A percentile compares a stretch with the other conserved stretches of the same genome.
These are phyloP conservation scores for Ectemnius continuus DNA, from an alignment of 2,888 invertebrate genomes.

Conservation along the genomic window DNA sequence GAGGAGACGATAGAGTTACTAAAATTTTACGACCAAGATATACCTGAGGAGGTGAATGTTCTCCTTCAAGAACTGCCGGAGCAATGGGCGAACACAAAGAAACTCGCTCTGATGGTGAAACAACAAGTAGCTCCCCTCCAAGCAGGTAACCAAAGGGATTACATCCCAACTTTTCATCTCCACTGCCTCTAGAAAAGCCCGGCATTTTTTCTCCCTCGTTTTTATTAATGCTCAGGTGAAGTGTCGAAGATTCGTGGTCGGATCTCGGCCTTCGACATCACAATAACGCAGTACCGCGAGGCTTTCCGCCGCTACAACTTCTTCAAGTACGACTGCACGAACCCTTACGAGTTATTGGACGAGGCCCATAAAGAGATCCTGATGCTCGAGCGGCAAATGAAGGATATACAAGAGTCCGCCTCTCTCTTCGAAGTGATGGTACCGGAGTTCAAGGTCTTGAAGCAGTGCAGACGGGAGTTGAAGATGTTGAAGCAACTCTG, in stretches of 20 bases:
- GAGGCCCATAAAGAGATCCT: constrained; percentile 88
- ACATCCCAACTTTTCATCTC: too few species aligned
- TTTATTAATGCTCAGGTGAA: constrained; percentile 80
- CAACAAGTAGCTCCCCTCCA: constrained; percentile 97
- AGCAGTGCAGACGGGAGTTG: constrained; percentile 94
- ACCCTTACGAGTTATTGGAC: constrained; percentile 88
- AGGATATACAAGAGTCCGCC: constrained; percentile 91
- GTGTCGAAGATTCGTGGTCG: constrained; percentile 93
- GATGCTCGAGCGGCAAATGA: constrained; percentile 92
- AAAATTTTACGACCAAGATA: constrained; percentile 97
- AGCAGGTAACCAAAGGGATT: constrained; percentile 80
- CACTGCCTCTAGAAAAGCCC: too few species aligned
- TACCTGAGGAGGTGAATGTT: constrained; percentile 96
- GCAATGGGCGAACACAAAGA: constrained; percentile 97
- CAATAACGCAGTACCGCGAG: constrained; percentile 91
- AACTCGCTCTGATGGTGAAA: constrained; percentile 92
- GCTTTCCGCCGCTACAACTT: constrained; percentile 89
- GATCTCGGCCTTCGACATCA: constrained; percentile 90
- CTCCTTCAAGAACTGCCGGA: constrained; percentile 95
- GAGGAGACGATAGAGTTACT: constrained; percentile 95
- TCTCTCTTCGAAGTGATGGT: constrained; percentile 96
- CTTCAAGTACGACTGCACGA: constrained; percentile 86
- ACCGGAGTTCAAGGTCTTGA: constrained; percentile 95
- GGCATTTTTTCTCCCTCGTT: neutral
- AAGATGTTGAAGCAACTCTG: constrained; percentile 95